Evolutionary conservation across 2,888 invertebrate genomes (phyloP).

Genomic region (Ichneumoninae sp.): DNA sequence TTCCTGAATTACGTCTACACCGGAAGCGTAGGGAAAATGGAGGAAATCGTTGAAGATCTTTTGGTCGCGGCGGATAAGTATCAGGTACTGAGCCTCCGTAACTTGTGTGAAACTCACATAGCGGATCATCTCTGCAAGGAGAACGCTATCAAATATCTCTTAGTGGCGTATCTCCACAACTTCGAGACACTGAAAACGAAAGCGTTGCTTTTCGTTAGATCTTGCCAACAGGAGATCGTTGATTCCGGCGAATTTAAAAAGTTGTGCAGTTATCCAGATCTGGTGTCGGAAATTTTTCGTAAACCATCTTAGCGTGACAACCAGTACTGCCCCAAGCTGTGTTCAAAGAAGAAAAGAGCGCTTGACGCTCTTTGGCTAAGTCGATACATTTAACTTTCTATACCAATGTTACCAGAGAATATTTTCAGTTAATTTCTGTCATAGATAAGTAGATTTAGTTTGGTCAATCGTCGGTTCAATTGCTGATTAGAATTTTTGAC

Average conservation of each 20-base stretch:
- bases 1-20: conserved; percentile 49
- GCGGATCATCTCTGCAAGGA: neutral
- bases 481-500: neutral
- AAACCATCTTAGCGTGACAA: neutral
- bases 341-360: neutral
- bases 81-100: conserved; percentile 6
- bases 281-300: neutral
- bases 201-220: neutral
- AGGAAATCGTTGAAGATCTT: conserved; percentile 8
- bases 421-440: neutral
- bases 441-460: neutral
- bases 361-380: neutral
- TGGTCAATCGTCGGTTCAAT: neutral
- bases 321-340: neutral
- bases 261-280: conserved; percentile 1
- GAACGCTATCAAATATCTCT: conserved; percentile 21
- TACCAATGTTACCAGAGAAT: conserved; percentile 3
- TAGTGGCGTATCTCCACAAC: neutral
- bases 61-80: conserved; percentile 30
- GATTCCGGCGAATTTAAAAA: neutral
- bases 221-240: neutral
- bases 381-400: neutral
- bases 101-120: conserved; percentile 15
- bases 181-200: neutral
- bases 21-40: conserved; percentile 29